phyloP scores from a whole-genome alignment of 2,888 invertebrate genomes.

The Phasia obesa region DNA sequence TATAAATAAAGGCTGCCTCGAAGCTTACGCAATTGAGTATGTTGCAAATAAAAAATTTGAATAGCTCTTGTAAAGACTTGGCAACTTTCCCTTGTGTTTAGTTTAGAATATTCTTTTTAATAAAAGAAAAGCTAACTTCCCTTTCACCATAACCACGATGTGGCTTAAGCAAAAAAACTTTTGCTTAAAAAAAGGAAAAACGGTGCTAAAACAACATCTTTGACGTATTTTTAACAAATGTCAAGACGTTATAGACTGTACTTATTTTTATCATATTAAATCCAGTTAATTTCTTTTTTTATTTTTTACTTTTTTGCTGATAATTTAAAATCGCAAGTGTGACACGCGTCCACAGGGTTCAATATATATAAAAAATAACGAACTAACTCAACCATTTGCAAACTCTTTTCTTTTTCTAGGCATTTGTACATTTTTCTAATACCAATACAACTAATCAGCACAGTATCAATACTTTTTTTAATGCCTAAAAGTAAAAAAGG shows the following conservation, averaged over 20 bases:
- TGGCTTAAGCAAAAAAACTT: conserved; percentile 7
- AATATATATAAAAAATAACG: conserved; percentile 43
- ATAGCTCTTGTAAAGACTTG: too few relatives aligned
- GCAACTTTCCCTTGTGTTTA: not conserved
- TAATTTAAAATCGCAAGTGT: conserved; percentile 42
- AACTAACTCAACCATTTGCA: conserved; percentile 40
- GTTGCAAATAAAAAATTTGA: too few relatives aligned
- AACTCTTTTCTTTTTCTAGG: conserved; percentile 26
- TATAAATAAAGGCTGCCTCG: too few relatives aligned
- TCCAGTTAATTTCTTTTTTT: conserved; percentile 46
- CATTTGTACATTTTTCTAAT: conserved; percentile 49
- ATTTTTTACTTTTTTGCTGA: conserved; percentile 30
- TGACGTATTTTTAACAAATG: conserved; percentile 52
- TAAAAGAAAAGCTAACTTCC: not conserved
- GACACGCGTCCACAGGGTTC: conserved; percentile 61
- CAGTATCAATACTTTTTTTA: conserved; percentile 62
- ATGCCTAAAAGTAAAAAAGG: conserved; percentile 48
- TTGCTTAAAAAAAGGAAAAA: conserved; percentile 18
- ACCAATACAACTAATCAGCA: conserved; percentile 64
- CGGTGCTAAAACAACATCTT: conserved; percentile 39
- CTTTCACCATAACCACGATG: not conserved
- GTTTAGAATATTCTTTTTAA: not conserved
- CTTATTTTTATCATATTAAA: conserved; percentile 56
- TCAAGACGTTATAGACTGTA: conserved; percentile 65
- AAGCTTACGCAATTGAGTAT: too few relatives aligned